Percentiles rank a stretch among this genome's conserved stretches.
Conservation (phyloP, 2,797 vertebrate species). For the Thunnus albacares region DNA sequence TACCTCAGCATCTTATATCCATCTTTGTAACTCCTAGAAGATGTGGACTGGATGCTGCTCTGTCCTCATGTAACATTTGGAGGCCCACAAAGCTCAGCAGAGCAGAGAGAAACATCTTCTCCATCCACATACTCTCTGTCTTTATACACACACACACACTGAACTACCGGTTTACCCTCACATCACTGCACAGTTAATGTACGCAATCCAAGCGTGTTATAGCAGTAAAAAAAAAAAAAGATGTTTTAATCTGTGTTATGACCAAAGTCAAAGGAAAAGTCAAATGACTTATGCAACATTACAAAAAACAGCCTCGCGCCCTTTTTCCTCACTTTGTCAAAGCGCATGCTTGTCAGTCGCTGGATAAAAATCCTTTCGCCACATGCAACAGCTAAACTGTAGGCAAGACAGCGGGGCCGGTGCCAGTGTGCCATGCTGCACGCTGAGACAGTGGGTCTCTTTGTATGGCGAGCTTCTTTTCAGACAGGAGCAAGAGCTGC, state of each 20-base stretch:
- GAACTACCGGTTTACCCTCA: not conserved
- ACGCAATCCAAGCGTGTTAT: not conserved
- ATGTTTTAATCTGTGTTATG: not conserved
- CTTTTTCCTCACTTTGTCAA: not conserved
- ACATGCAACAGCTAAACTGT: slow-evolving; percentile 47
- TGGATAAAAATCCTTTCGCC: slow-evolving; percentile 34
- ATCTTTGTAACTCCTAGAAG: slow-evolving; percentile 25
- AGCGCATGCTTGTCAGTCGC: slow-evolving; percentile 23
- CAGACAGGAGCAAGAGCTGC: slow-evolving; percentile 69
- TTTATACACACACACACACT: slow-evolving; percentile 1
- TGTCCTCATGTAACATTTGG: slow-evolving; percentile 38
- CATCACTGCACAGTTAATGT: not conserved
- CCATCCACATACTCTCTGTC: slow-evolving; percentile 11
- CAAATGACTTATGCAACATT: not conserved
- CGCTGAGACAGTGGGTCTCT: slow-evolving; percentile 68
- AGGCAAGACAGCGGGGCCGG: slow-evolving; percentile 55
- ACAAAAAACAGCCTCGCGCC: not conserved
- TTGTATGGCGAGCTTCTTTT: slow-evolving; percentile 60
- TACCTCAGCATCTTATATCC: not conserved
- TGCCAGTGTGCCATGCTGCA: slow-evolving; percentile 70
- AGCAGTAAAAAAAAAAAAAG: not conserved
- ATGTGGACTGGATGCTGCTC: slow-evolving; percentile 42
- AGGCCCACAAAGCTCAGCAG: slow-evolving; percentile 32
- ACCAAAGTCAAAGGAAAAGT: not conserved
- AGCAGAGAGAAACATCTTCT: slow-evolving; percentile 37